These are phyloP conservation scores for Passer domesticus DNA, from an alignment of 2,113 vertebrate species.

Conservation along the genomic window DNA sequence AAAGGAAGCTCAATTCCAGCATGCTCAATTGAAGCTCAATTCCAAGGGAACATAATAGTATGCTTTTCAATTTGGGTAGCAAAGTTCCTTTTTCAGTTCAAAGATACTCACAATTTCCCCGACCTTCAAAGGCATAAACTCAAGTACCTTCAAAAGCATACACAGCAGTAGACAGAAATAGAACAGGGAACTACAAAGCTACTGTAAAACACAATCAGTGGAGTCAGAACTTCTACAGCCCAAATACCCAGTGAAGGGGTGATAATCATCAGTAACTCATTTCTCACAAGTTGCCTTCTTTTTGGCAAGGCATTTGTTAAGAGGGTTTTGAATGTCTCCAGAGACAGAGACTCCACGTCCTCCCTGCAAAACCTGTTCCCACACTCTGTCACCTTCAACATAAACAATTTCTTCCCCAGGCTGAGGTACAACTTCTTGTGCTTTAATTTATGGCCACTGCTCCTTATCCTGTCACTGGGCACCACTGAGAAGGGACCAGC, in stretches of 20 bases:
- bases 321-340: not conserved
- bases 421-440: not conserved
- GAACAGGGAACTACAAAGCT: not conserved
- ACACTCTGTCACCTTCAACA: not conserved
- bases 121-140: not conserved
- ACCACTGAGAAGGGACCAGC: not conserved
- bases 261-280: not conserved
- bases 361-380: not conserved
- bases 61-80: not conserved
- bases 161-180: not conserved
- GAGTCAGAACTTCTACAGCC: not conserved
- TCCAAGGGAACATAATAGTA: not conserved
- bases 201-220: not conserved
- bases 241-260: not conserved
- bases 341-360: fast-evolving
- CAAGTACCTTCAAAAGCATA: not conserved
- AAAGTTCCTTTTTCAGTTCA: not conserved
- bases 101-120: not conserved
- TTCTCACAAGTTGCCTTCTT: not conserved
- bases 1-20: not conserved
- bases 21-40: not conserved
- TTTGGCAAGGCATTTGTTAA: not conserved
- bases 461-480: not conserved
- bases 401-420: not conserved
- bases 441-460: too few species aligned